Evolutionary conservation across 2,888 invertebrate genomes (phyloP).

Genomic region (Drosophila multiciliata): DNA sequence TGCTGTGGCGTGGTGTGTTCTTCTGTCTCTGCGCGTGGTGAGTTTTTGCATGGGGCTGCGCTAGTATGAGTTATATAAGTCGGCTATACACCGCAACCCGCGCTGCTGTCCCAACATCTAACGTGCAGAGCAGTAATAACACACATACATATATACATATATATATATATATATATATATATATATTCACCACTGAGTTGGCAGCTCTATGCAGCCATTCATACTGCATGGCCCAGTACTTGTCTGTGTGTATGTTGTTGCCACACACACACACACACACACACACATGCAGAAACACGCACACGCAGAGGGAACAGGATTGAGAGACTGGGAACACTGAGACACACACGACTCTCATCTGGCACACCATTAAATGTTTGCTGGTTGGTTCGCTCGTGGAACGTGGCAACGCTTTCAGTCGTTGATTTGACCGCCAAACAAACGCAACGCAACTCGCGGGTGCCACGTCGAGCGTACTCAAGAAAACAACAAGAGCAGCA

Average conservation of each 20-base stretch:
- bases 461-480: conserved; percentile 42
- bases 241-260: conserved; percentile 2
- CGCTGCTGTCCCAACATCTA: conserved; percentile 34
- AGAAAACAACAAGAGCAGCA: conserved; percentile 40
- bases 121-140: conserved; percentile 7
- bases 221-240: conserved; percentile 23
- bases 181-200: conserved; percentile 51
- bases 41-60: conserved; percentile 37
- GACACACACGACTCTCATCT: conserved; percentile 40
- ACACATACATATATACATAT: background rate
- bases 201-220: conserved; percentile 49
- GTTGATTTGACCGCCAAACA: conserved; percentile 83
- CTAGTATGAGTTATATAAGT: conserved; percentile 74
- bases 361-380: conserved; percentile 51
- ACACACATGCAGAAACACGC: conserved; percentile 5
- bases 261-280: conserved; percentile 17
- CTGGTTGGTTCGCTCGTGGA: conserved; percentile 40
- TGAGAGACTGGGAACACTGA: conserved; percentile 29
- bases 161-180: accelerated
- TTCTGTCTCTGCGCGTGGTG: conserved; percentile 30
- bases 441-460: conserved; percentile 79
- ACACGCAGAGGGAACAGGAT: conserved; percentile 3
- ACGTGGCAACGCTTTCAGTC: conserved; percentile 79
- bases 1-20: conserved; percentile 10
- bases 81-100: conserved; percentile 56